phyloP scores from a whole-genome alignment of 2,797 vertebrate species.

The Pterois miles region DNA sequence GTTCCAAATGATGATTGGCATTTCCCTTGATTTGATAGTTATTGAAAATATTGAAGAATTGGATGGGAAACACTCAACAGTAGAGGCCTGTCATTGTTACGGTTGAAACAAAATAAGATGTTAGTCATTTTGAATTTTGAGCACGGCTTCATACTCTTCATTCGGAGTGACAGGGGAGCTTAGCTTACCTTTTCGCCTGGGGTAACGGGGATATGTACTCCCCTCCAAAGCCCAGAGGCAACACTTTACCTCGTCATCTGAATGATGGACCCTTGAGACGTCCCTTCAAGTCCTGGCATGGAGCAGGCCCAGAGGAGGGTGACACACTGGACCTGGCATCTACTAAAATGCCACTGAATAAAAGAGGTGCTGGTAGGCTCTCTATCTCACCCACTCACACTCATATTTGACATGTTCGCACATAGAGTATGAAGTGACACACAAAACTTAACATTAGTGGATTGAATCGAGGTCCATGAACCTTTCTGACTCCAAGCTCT shows the following conservation, averaged over 20 bases:
- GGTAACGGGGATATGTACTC: slow-evolving; percentile 38
- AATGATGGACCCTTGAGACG: slow-evolving; percentile 51
- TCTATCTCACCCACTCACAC: slow-evolving; percentile 30
- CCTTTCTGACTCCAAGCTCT: slow-evolving; percentile 63
- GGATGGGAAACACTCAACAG: neutral
- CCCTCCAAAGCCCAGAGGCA: slow-evolving; percentile 54
- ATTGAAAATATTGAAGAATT: slow-evolving; percentile 18
- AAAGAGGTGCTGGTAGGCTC: slow-evolving; percentile 42
- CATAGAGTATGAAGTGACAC: slow-evolving; percentile 12
- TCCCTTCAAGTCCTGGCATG: slow-evolving; percentile 47
- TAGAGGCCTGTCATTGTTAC: slow-evolving; percentile 12
- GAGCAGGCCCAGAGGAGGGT: slow-evolving; percentile 41
- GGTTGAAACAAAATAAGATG: slow-evolving; percentile 20
- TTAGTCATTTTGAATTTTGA: slow-evolving; percentile 31
- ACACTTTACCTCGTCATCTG: slow-evolving; percentile 50
- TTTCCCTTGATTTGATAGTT: slow-evolving; percentile 22
- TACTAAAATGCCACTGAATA: slow-evolving; percentile 31
- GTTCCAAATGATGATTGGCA: slow-evolving; percentile 6
- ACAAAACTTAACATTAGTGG: slow-evolving; percentile 10
- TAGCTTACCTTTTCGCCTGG: slow-evolving; percentile 45
- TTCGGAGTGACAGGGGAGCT: slow-evolving; percentile 51
- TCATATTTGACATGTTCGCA: slow-evolving; percentile 24
- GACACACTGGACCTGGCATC: slow-evolving; percentile 51
- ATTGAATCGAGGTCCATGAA: slow-evolving; percentile 45
- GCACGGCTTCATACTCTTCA: slow-evolving; percentile 15